Conservation (phyloP, 1,140 invertebrate species). For the Sesamia nonagrioides region DNA sequence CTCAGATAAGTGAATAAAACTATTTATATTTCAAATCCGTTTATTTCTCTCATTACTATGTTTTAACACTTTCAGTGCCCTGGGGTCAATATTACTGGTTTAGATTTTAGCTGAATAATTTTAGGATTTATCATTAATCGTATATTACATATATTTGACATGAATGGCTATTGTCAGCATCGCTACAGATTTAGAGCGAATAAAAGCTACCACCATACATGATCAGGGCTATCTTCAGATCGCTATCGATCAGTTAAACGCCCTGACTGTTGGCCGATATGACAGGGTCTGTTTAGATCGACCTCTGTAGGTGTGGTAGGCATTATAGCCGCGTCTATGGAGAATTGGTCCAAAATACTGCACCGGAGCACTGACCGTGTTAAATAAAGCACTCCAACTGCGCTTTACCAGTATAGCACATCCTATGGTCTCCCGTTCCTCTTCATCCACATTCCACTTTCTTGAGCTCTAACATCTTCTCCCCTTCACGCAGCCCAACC, state of each 20-base stretch:
- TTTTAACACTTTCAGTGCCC: conserved; percentile 37
- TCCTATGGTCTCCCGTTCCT: conserved; percentile 57
- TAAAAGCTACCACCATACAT: not conserved
- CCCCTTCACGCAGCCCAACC: conserved; percentile 65
- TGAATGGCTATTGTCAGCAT: too few relatives aligned
- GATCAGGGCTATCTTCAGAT: not conserved
- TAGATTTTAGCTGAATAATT: not conserved
- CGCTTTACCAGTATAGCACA: conserved; percentile 69
- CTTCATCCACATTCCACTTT: conserved; percentile 78
- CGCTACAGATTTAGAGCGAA: too few relatives aligned
- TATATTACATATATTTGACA: too few relatives aligned
- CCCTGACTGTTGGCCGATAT: too few relatives aligned
- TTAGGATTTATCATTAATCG: too few relatives aligned
- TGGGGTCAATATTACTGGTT: not conserved
- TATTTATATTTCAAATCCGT: conserved; percentile 8
- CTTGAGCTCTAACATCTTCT: conserved; percentile 76
- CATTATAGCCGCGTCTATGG: not conserved
- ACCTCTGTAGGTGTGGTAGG: not conserved
- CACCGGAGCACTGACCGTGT: conserved; percentile 31
- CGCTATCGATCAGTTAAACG: not conserved
- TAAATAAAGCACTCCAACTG: conserved; percentile 50
- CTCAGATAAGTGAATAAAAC: conserved; percentile 44
- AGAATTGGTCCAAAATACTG: not conserved
- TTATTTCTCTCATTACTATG: conserved; percentile 22
- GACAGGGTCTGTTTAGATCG: too few relatives aligned